These are phyloP conservation scores for Xiphophorus hellerii DNA, from an alignment of 2,113 vertebrate species.

Conservation along the genomic window DNA sequence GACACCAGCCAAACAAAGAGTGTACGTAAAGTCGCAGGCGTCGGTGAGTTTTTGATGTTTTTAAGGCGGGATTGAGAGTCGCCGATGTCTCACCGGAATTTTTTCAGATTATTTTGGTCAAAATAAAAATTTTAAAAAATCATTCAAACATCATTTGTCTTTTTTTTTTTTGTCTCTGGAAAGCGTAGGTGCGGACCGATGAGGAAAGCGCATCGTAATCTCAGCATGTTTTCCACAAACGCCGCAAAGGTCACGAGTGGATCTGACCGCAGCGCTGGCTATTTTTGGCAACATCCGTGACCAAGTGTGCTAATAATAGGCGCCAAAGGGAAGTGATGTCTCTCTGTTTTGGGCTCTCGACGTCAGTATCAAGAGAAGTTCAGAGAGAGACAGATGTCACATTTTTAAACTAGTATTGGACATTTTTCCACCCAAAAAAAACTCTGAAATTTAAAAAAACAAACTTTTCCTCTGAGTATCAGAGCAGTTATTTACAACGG, in stretches of 20 bases:
- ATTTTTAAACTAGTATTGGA: background rate
- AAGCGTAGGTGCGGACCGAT: background rate
- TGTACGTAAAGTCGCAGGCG: conserved; percentile 51
- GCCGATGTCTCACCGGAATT: background rate
- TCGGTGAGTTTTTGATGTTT: background rate
- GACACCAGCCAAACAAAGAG: conserved; percentile 30
- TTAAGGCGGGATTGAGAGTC: background rate
- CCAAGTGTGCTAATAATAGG: conserved; percentile 47
- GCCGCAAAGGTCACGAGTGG: conserved; percentile 27
- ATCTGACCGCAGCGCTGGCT: conserved; percentile 22
- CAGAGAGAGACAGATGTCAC: conserved; percentile 3
- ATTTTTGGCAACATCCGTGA: conserved; percentile 50
- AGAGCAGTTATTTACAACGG: background rate
- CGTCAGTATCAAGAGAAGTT: conserved; percentile 14
- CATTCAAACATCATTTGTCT: too few species aligned
- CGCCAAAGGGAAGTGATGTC: conserved; percentile 50
- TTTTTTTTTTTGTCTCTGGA: background rate
- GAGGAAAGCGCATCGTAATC: conserved; percentile 4
- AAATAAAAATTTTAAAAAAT: too few species aligned
- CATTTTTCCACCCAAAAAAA: background rate
- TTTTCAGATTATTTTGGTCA: background rate
- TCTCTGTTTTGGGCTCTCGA: conserved; percentile 21
- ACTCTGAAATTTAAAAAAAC: background rate
- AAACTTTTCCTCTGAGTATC: background rate
- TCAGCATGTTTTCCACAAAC: conserved; percentile 1